A percentile compares a stretch with the other conserved stretches of the same genome.
Conservation (phyloP, 2,113 vertebrate genomes). For the Chaetops frenatus region DNA sequence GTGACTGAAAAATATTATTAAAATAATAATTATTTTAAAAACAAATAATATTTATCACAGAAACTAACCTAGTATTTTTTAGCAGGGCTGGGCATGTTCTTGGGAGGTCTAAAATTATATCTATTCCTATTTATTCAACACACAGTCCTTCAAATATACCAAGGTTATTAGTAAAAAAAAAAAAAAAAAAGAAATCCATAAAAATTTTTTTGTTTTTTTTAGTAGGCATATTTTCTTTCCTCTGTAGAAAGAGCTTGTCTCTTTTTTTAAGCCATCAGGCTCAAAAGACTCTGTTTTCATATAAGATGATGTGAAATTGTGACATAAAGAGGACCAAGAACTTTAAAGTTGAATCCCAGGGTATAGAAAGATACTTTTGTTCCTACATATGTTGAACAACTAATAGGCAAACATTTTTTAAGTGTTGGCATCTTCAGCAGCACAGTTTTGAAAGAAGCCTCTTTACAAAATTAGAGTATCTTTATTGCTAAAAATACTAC, state of each 20-base stretch:
- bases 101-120: not conserved
- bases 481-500: not conserved
- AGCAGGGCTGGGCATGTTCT: not conserved
- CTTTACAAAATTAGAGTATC: not conserved
- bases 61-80: not conserved
- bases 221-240: not conserved
- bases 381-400: not conserved
- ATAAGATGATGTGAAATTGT: not conserved
- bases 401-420: not conserved
- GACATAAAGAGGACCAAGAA: not conserved
- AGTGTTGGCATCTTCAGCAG: not conserved
- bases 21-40: not conserved
- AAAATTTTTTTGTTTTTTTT: not conserved
- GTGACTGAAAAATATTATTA: not conserved
- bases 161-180: not conserved
- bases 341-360: not conserved
- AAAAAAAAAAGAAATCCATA: not conserved
- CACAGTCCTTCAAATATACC: not conserved
- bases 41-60: not conserved
- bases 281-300: not conserved
- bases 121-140: not conserved
- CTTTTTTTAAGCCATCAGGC: not conserved
- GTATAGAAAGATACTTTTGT: not conserved
- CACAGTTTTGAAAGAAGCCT: not conserved
- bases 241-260: not conserved